Base-by-base conservation (phyloP, 1,140 invertebrate species). In the Acromyrmex echinatior region DNA sequence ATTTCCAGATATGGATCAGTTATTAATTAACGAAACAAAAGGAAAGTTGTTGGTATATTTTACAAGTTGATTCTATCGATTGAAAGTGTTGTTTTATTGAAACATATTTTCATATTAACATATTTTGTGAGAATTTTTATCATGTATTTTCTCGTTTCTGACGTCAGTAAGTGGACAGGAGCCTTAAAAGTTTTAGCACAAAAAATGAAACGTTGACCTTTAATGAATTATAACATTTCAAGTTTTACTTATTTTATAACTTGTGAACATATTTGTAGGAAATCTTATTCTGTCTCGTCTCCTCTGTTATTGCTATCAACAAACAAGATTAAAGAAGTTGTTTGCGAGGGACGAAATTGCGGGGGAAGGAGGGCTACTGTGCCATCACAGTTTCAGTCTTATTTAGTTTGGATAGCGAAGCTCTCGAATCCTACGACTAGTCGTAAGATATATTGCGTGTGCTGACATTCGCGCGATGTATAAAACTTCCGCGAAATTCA, bases 401-500 rank as follows among this genome's bases (percentile, higher is more conserved):
- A 51, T 63, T 62, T 62, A 74, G 35, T 84, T 62, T 51, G 25
- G 39, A 66, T 74, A 76, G 80, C 25, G 70, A 51, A 76, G 70
- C 70, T 76, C 31, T 84, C 70, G 70, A 84, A 84, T 84, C 56
- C 80, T 49, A 21, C 35, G 66, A 73, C 79, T 62, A 35, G 70
- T 76, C 39, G 70, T 39, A 39, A 84, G 39, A 84, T 84, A 76
- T 84, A 84, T 84, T 49, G 70, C 70, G 39, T 49, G 28, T 14
- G 39, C 39, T 84, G 80, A 84, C 80, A 63, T 9, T 49, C 39
- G 39, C 56, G 80, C 70, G 70, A 84, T 76, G 70, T 70, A 76
- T 84, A 84, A 84, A 84, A 84, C 56, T 84, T 74, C 18, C 28
- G 82, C 51, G 73, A 90, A 89, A 89, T 90, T 89, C 88, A 81